Percentiles rank a stretch among this genome's conserved stretches.
These are phyloP conservation scores for Lasiurus borealis DNA, from an alignment of 2,113 vertebrate genomes.

Conservation along the genomic window DNA sequence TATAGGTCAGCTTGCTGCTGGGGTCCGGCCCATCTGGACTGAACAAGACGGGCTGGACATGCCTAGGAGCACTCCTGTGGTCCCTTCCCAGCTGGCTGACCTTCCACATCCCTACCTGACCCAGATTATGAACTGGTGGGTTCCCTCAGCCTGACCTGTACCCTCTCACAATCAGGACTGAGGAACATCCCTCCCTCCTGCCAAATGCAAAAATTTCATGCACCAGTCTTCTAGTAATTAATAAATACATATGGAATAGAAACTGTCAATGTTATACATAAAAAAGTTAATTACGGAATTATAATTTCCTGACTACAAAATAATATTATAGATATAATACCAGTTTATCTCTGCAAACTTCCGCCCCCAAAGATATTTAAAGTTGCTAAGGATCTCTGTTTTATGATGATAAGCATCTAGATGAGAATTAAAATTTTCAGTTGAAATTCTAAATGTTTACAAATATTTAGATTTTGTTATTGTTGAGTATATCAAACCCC, in stretches of 20 bases:
- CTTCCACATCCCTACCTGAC: no score
- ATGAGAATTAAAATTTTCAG: not conserved
- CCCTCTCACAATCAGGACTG: no score
- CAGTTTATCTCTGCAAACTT: not conserved
- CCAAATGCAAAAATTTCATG: no score
- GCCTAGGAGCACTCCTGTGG: no score
- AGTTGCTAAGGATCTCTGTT: not conserved
- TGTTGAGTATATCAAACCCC: not conserved
- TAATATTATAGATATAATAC: not conserved
- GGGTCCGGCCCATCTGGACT: no score
- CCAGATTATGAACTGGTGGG: no score
- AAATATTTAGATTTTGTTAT: not conserved
- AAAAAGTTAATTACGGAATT: not conserved
- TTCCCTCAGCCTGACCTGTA: no score
- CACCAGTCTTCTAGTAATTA: not conserved
- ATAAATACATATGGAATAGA: not conserved
- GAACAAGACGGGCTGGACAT: no score
- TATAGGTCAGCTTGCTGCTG: no score
- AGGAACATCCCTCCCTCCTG: no score
- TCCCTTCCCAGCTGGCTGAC: no score
- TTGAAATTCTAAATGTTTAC: not conserved
- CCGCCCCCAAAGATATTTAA: not conserved
- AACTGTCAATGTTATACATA: not conserved
- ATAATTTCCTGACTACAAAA: not conserved
- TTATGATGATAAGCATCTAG: not conserved